These are phyloP conservation scores for Hippocampus barbouri DNA, from an alignment of 2,113 vertebrate species.

Conservation along the genomic window DNA sequence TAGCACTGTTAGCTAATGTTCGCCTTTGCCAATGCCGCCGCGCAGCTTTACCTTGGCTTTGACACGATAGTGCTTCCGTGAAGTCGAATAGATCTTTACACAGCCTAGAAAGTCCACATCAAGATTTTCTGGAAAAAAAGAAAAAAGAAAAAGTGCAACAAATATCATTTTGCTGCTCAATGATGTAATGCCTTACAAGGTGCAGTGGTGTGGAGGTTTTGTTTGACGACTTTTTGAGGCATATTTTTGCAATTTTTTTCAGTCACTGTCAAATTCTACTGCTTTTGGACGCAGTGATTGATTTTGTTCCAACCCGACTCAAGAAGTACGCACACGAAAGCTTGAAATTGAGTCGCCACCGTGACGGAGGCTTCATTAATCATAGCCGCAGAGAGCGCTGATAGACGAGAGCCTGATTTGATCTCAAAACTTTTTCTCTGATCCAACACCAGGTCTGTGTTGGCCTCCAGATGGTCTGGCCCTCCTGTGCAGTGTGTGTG, in stretches of 20 bases:
- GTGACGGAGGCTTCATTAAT: conserved; percentile 58
- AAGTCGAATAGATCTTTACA: not conserved
- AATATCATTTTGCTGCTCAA: not conserved
- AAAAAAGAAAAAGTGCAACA: not conserved
- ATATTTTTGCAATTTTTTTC: not conserved
- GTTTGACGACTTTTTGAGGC: not conserved
- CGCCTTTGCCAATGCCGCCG: not conserved
- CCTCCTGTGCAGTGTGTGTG: not conserved
- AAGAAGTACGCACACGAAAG: conserved; percentile 23
- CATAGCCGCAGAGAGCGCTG: conserved; percentile 32
- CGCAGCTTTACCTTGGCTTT: not conserved
- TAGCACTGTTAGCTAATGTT: not conserved
- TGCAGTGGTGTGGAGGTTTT: not conserved
- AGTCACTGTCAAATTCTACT: not conserved
- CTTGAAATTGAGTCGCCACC: conserved; percentile 36
- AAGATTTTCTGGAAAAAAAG: not conserved
- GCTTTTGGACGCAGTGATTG: not conserved
- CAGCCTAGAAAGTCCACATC: not conserved
- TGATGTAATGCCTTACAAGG: not conserved
- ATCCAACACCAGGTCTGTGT: conserved; percentile 40
- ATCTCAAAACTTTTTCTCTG: conserved; percentile 39
- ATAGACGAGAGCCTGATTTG: conserved; percentile 37
- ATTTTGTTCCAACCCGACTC: not conserved
- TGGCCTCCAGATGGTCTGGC: conserved; percentile 57
- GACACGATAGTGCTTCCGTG: not conserved